Evolutionary conservation across 2,888 invertebrate species (phyloP).

Genomic region (Dryococelus australis): DNA sequence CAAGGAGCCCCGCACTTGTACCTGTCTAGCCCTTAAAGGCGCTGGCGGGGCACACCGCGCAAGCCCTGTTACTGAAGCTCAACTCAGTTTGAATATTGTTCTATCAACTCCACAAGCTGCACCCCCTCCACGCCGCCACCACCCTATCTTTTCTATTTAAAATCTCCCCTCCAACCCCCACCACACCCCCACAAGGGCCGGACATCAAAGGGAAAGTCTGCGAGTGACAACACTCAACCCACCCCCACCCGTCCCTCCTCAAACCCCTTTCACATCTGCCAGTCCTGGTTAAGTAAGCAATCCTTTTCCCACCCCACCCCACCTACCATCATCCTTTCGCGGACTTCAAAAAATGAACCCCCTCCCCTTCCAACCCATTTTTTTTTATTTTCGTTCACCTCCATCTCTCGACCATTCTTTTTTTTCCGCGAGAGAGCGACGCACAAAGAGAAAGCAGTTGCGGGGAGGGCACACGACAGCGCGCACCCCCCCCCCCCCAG

Average conservation of each 20-base stretch:
- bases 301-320: constrained; percentile 34
- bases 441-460: not conserved
- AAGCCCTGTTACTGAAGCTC: constrained; percentile 33
- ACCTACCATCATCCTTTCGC: constrained; percentile 23
- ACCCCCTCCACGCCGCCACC: constrained; percentile 22
- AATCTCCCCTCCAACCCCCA: constrained; percentile 36
- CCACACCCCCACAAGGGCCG: constrained; percentile 40
- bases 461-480: no score
- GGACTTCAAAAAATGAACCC: constrained; percentile 29
- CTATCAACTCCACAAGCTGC: constrained; percentile 32
- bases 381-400: constrained; percentile 19
- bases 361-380: not conserved
- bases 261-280: constrained; percentile 41
- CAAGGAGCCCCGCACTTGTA: not conserved
- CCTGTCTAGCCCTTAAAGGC: not conserved
- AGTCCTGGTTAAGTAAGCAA: constrained; percentile 42
- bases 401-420: constrained; percentile 9
- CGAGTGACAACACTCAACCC: constrained; percentile 43
- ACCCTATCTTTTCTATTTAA: constrained; percentile 45
- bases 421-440: not conserved
- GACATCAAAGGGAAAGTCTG: constrained; percentile 45
- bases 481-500: not conserved
- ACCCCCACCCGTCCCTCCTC: not conserved
- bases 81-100: constrained; percentile 42
- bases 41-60: not conserved